These are phyloP conservation scores for Stegostoma tigrinum DNA, from an alignment of 2,113 vertebrate genomes.

Conservation along the genomic window DNA sequence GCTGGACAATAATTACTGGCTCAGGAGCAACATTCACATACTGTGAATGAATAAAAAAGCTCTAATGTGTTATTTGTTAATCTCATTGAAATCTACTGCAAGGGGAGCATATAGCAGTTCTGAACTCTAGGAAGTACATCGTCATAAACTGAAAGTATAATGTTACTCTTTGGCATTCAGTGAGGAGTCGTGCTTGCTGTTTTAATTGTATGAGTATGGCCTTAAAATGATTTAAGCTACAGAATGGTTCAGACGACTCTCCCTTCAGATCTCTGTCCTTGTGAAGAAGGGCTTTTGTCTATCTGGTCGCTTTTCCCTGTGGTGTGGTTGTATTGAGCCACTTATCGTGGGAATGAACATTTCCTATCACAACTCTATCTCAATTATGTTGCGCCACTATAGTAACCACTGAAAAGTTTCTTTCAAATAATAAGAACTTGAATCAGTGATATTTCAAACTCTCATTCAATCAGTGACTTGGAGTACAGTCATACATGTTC, in stretches of 20 bases:
- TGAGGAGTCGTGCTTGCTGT: neutral
- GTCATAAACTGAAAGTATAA: neutral
- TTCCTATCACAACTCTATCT: neutral
- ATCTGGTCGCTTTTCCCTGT: neutral
- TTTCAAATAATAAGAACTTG: neutral
- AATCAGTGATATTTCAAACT: neutral
- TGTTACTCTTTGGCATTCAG: neutral
- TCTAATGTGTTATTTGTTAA: neutral
- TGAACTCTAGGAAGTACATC: neutral
- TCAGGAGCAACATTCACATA: no score
- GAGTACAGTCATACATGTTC: neutral
- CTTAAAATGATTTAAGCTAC: neutral
- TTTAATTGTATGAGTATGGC: neutral
- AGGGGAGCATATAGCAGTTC: neutral
- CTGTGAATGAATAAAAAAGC: no score
- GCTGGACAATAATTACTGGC: no score
- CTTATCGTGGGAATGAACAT: neutral
- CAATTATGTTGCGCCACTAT: neutral
- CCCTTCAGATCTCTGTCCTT: neutral
- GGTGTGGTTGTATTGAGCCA: neutral
- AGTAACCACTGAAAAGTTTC: neutral
- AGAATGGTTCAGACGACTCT: neutral
- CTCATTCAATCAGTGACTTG: neutral
- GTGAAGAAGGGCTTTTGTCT: neutral
- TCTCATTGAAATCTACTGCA: neutral